Evolutionary conservation across 2,888 invertebrate genomes (phyloP).

Genomic region (Pristionchus japonicus): DNA sequence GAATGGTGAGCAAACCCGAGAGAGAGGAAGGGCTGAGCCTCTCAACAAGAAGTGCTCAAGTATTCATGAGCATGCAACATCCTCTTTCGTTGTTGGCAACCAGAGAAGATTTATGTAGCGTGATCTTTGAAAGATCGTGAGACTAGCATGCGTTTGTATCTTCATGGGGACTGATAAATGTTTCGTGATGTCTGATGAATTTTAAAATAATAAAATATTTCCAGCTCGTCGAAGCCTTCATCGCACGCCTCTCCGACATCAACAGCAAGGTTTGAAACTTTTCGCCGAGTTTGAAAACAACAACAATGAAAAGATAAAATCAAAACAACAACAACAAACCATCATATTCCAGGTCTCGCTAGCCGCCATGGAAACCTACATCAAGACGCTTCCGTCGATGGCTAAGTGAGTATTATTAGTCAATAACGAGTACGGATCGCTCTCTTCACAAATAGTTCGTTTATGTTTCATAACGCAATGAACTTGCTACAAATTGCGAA

Average conservation of each 20-base stretch:
- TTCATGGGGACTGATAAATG: background rate
- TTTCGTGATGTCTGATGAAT: too few relatives aligned
- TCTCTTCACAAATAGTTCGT: background rate
- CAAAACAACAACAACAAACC: background rate
- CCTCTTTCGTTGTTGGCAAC: background rate
- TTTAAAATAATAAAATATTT: too few relatives aligned
- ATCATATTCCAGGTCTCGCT: conserved; percentile 55
- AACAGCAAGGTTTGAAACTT: conserved; percentile 49
- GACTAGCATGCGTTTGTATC: background rate
- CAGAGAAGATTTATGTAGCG: background rate
- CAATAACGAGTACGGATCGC: too few relatives aligned
- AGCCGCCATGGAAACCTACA: conserved; percentile 59
- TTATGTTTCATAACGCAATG: background rate
- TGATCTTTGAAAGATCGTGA: background rate
- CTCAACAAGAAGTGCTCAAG: background rate
- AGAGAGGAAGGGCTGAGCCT: background rate
- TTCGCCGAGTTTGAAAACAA: background rate
- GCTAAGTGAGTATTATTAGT: conserved; percentile 50
- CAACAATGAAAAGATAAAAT: background rate
- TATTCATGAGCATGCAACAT: background rate
- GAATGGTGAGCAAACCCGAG: background rate
- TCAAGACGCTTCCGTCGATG: conserved; percentile 57
- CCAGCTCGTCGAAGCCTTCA: conserved; percentile 60
- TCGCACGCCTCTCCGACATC: conserved; percentile 59
- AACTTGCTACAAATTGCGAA: background rate